These are phyloP conservation scores for Bombus balteatus DNA, from an alignment of 1,140 invertebrate species.

Conservation along the genomic window DNA sequence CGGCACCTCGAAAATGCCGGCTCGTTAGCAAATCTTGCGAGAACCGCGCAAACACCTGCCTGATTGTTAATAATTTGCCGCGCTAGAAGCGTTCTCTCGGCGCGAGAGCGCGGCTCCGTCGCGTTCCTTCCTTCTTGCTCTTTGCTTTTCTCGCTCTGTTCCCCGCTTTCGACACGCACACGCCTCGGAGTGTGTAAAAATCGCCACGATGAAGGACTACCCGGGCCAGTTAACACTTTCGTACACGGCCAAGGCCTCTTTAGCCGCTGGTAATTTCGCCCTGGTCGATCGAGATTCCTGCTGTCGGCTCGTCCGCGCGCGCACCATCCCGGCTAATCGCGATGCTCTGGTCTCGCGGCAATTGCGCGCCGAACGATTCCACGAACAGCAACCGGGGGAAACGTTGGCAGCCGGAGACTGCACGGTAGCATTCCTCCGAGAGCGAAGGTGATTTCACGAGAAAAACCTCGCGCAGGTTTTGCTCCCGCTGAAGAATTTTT, in stretches of 20 bases:
- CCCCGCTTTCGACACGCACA: not conserved
- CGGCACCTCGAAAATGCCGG: constrained; percentile 73
- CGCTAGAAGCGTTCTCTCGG: constrained; percentile 56
- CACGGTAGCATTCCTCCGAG: constrained; percentile 32
- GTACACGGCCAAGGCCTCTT: constrained; percentile 15
- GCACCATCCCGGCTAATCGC: constrained; percentile 9
- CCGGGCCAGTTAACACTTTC: constrained; percentile 38
- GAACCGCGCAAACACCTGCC: constrained; percentile 74
- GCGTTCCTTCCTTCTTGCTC: not conserved
- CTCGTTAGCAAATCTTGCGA: constrained; percentile 75
- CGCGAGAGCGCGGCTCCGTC: not conserved
- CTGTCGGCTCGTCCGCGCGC: not conserved
- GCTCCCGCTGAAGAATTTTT: too few relatives aligned
- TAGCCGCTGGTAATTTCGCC: constrained; percentile 44
- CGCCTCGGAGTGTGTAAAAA: constrained; percentile 28
- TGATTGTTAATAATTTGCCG: constrained; percentile 77
- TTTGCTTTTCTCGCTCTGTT: not conserved
- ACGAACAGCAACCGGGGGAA: not conserved
- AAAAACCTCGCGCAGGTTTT: not conserved
- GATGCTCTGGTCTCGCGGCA: constrained; percentile 17
- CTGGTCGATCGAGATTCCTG: constrained; percentile 34
- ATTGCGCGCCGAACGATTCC: constrained; percentile 14
- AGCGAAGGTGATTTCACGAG: constrained; percentile 15
- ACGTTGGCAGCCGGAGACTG: not conserved
- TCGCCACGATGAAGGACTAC: constrained; percentile 14